Conservation (phyloP, 2,797 vertebrate genomes). For the Netta rufina region DNA sequence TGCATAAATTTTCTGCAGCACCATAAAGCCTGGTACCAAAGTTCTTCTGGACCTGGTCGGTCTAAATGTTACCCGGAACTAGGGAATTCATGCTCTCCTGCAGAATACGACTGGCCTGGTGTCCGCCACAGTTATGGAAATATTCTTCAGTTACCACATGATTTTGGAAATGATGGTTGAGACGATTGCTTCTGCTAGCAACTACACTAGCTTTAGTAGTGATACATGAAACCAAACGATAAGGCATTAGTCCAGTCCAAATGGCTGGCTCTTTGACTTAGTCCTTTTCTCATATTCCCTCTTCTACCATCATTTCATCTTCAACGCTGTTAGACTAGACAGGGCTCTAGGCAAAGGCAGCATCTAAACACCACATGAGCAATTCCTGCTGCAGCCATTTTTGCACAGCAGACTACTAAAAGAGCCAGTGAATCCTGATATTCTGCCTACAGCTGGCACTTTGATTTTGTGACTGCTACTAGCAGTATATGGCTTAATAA, state of each 20-base stretch:
- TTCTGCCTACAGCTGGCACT: constrained; percentile 33
- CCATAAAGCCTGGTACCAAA: not conserved
- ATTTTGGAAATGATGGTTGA: not conserved
- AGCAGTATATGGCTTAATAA: not conserved
- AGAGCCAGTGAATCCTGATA: not conserved
- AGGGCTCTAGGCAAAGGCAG: constrained; percentile 28
- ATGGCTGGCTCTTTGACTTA: not conserved
- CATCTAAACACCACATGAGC: not conserved
- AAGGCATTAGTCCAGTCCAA: not conserved
- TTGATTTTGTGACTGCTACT: constrained; percentile 17
- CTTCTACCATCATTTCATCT: not conserved
- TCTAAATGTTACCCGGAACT: constrained; percentile 41
- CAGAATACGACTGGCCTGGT: constrained; percentile 12
- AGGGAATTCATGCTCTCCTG: constrained; percentile 54
- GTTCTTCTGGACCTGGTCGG: constrained; percentile 12
- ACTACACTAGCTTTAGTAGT: not conserved
- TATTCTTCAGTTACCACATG: constrained; percentile 8
- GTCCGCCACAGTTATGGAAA: constrained; percentile 20
- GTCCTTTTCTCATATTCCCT: not conserved
- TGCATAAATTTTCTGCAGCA: not conserved
- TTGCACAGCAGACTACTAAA: not conserved
- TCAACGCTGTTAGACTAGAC: fast-evolving
- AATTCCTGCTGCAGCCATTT: not conserved
- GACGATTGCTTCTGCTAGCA: not conserved
- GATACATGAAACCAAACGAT: not conserved